Percentiles rank a stretch among this genome's conserved stretches.
phyloP scores from a whole-genome alignment of 2,797 vertebrate species.

The Dipus sagitta region DNA sequence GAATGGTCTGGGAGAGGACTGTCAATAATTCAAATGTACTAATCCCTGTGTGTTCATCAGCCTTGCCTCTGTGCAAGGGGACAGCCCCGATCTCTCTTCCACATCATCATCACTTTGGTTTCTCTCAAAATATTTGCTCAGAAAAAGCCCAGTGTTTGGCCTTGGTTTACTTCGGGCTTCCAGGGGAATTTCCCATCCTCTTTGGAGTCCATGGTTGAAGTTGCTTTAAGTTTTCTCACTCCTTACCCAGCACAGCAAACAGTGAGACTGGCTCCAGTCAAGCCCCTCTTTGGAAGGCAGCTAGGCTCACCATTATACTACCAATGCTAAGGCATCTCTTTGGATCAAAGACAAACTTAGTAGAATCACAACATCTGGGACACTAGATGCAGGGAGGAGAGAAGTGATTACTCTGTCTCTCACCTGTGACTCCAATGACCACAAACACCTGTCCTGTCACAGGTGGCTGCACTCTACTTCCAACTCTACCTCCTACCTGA shows the following conservation, averaged over 20 bases:
- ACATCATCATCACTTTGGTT: slow-evolving; percentile 74
- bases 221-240: not conserved
- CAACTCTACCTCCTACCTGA: not conserved
- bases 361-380: not conserved
- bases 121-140: slow-evolving; percentile 79
- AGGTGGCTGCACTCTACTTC: not conserved
- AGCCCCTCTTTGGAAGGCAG: too few species aligned
- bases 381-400: not conserved
- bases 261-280: not conserved
- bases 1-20: slow-evolving; percentile 48
- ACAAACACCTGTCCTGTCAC: not conserved
- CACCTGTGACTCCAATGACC: not conserved
- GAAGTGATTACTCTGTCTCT: not conserved
- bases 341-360: slow-evolving; percentile 27
- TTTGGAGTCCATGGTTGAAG: slow-evolving; percentile 64
- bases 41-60: slow-evolving; percentile 78
- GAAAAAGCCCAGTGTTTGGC: slow-evolving; percentile 75
- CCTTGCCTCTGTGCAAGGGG: slow-evolving; percentile 57
- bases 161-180: slow-evolving; percentile 72
- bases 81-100: slow-evolving; percentile 53
- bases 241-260: slow-evolving; percentile 18
- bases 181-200: slow-evolving; percentile 81
- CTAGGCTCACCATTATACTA: too few species aligned
- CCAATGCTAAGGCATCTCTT: not conserved
- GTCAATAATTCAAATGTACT: slow-evolving; percentile 80